Evolutionary conservation across 2,113 vertebrate species (phyloP).

Genomic region (Pterocles orientalis): DNA sequence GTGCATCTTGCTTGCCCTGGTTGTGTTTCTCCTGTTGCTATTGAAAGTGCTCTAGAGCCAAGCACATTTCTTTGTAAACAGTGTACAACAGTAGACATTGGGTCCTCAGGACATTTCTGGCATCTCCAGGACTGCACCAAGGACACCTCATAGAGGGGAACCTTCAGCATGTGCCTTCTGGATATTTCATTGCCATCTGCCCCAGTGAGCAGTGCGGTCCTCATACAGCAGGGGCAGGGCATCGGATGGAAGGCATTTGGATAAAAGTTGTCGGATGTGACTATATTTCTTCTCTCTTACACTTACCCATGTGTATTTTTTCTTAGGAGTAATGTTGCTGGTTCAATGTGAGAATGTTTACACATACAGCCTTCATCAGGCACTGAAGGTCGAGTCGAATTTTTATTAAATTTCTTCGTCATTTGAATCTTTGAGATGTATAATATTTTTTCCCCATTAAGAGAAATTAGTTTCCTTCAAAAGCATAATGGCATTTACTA

Average conservation of each 20-base stretch:
- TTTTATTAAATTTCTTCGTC: not conserved
- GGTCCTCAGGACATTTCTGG: not conserved
- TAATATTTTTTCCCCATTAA: not conserved
- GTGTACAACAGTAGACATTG: accelerated
- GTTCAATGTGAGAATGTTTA: not conserved
- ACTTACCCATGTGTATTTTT: accelerated
- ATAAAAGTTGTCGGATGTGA: not conserved
- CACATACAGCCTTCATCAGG: not conserved
- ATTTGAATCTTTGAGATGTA: not conserved
- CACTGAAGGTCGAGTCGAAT: not conserved
- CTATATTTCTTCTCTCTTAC: not conserved
- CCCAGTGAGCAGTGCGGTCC: too few relatives aligned
- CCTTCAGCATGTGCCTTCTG: not conserved
- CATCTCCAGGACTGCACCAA: not conserved
- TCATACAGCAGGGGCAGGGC: not conserved
- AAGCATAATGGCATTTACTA: not conserved
- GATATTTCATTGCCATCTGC: not conserved
- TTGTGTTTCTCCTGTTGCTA: not conserved
- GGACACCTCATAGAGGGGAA: not conserved
- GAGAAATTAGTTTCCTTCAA: not conserved
- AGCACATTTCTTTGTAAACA: not conserved
- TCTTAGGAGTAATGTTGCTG: not conserved
- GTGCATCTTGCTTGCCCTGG: accelerated
- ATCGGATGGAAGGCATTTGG: not conserved
- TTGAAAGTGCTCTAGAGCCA: not conserved